Evolutionary conservation across 2,888 invertebrate genomes (phyloP), one percentile per base, ranked within the genome.

Genomic region (Melikaiella ostensackeni): DNA sequence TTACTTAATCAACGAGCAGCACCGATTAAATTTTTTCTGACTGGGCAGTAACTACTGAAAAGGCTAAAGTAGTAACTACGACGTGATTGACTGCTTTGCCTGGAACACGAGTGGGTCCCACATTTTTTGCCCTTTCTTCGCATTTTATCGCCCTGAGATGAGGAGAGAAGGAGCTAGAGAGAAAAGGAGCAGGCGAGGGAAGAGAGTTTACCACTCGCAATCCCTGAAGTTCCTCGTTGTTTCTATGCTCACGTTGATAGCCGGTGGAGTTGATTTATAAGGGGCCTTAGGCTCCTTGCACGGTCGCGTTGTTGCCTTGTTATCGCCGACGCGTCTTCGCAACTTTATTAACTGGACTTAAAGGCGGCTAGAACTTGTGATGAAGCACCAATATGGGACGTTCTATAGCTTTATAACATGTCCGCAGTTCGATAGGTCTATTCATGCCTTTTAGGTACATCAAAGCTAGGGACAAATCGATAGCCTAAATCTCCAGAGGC

Each of bases 291-390:
- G 79, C 74, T 59, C 59, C 27, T 59, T 59, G 59, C 59, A 64
- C 38, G 79, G 83, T 79, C 81, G 83, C 84, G 78, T 79, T 78
- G 83, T 66, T 82, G 82, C 82, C 85, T 86, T 86, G 86, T 86
- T 86, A 86, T 84, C 84, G 84, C 76, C 84, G 77, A 83, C 79
- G 81, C 81, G 82, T 79, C 83, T 83, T 82, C 83, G 86, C 83
- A 86, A 86, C 86, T 86, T 85, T 86, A 86, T 86, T 86, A 86
- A 83, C 84, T 82, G 77, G 79, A 80, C 82, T 80, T 78, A 81
- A 78, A 59, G 79, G 80, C 77, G 80, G 79, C 77, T 76, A 80
- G 75, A 76, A 76, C 75, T 27, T 75, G 74, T 78, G 78, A 78
- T 75, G 74, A 30, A 78, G 62, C 63, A 74, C 78, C 75, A 75